Evolutionary conservation across 2,113 vertebrate species (phyloP), one percentile per base, ranked within the genome.

Genomic region (Rhinolophus sinicus): DNA sequence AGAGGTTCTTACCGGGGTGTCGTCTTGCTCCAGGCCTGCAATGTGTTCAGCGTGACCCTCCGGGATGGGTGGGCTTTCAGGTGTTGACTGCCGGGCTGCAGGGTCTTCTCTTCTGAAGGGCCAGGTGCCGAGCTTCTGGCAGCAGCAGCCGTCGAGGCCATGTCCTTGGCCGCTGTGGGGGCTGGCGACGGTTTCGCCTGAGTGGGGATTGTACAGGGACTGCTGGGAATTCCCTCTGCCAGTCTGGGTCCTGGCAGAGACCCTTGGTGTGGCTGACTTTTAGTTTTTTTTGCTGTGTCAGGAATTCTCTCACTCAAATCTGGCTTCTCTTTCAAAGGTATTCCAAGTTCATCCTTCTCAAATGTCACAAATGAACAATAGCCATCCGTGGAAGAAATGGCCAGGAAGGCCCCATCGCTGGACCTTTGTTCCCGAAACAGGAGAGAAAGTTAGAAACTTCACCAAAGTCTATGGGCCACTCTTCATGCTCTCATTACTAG

Each of bases 311-410:
- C 0, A 26, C 98, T 98, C 82, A 99, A 90, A 33, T 98, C 97
- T 1, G 99, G 99, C 47, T 99, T 99, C 83, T 99, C 99, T 96
- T 99, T 99, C 93, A 99, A 95, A 0, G 99, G 99, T 9, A 98
- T 95, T 30, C 99, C 99, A 88, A 99, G 99, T 97, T 99, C 99
- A 1, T 98, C 99, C 15, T 99, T 98, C 95, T 99, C 99, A 80
- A 99, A 99, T 4, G 99, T 99, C 94, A 99, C 99, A 70, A 99
- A 99, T 1, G 99, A 99, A 96, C 99, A 99, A 96, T 99, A 99
- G 5, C 99, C 99, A 0, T 99, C 99, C 4, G 99, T 99, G 97
- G 99, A 99, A 28, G 99, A 99, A 73, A 99, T 99, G 3, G 99
- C 99, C 97, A 99, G 98, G 98, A 99, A 99, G 72, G 99, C 99